Evolutionary conservation across 2,113 vertebrate species (phyloP).

Genomic region (Odobenus rosmarus): DNA sequence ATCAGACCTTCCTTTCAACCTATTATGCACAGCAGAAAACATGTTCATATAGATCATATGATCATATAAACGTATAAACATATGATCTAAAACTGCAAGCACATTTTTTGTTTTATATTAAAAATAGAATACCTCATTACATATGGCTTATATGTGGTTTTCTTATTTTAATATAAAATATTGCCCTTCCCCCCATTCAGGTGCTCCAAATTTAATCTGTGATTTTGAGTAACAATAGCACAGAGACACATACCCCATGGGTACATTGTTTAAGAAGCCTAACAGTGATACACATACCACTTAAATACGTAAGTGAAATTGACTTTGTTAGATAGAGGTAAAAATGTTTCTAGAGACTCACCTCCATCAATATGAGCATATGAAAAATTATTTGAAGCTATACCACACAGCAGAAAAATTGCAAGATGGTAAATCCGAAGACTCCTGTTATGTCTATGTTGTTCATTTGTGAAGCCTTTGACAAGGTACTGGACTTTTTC

Average conservation of each 20-base stretch:
- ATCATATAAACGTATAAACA: neutral
- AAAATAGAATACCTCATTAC: neutral
- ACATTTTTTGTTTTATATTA: neutral
- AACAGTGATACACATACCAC: neutral
- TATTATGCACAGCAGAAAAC: neutral
- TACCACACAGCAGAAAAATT: neutral
- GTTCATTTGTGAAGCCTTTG: neutral
- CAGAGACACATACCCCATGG: neutral
- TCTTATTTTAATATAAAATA: slow-evolving; percentile 29
- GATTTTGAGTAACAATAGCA: neutral
- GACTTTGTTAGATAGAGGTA: neutral
- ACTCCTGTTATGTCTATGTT: neutral
- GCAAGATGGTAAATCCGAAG: neutral
- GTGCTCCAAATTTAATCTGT: neutral
- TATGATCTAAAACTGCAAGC: neutral
- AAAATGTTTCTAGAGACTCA: neutral
- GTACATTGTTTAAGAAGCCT: neutral
- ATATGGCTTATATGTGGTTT: neutral
- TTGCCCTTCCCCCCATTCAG: neutral
- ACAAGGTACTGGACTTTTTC: neutral
- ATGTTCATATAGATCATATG: neutral
- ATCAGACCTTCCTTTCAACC: neutral
- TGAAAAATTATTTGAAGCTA: neutral
- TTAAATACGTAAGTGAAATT: neutral
- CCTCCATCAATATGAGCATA: neutral